These are phyloP conservation scores for Virgularia gustaviana DNA, from an alignment of 92 coral and sea anemone species.

Conservation along the genomic window DNA sequence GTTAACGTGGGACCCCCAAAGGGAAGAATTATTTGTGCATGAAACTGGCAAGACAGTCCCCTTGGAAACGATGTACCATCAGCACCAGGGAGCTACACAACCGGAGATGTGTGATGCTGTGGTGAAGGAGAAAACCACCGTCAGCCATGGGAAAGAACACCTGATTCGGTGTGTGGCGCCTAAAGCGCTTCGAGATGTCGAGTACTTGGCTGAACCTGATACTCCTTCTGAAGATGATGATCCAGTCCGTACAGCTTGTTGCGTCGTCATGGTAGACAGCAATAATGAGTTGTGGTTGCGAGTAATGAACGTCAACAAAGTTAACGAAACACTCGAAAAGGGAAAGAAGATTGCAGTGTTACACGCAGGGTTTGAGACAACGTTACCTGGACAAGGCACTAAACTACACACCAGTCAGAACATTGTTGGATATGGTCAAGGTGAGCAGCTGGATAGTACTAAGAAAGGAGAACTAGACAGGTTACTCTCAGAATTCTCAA, in stretches of 20 bases:
- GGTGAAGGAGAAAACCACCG: background rate
- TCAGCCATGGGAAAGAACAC: background rate
- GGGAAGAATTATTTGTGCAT: constrained; percentile 1
- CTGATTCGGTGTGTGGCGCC: background rate
- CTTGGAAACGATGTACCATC: background rate
- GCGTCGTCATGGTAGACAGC: constrained; percentile 1
- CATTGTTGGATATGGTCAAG: background rate
- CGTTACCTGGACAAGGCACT: background rate
- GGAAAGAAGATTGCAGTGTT: background rate
- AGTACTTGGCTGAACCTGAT: background rate
- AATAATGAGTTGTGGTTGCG: constrained; percentile 3
- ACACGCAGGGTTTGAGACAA: background rate
- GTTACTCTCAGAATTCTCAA: background rate
- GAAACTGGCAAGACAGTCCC: background rate
- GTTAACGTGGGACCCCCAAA: constrained; percentile 3
- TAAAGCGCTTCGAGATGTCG: background rate
- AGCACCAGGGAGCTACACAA: background rate
- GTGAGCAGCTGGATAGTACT: background rate
- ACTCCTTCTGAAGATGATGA: background rate
- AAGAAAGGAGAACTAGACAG: background rate
- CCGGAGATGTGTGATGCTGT: background rate
- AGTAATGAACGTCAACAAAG: background rate
- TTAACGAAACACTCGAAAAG: no score
- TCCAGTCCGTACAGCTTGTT: background rate
- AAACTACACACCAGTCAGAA: background rate